Percentiles rank a stretch among this genome's conserved stretches.
phyloP scores from a whole-genome alignment of 2,888 invertebrate genomes.

The Hermodice carunculata region DNA sequence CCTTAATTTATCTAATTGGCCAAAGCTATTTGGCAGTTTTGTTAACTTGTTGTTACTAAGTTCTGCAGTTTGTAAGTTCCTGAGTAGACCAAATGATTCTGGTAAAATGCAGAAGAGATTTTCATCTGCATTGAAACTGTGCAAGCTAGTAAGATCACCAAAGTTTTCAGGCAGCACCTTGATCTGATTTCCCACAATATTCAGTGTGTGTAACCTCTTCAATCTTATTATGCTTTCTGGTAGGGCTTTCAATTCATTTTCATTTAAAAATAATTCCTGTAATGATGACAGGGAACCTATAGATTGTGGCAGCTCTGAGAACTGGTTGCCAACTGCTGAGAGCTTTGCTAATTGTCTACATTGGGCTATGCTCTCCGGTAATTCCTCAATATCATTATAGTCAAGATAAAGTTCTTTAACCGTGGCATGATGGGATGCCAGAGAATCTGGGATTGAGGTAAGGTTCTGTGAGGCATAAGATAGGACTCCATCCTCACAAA shows the following conservation, averaged over 20 bases:
- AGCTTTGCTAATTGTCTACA: constrained; percentile 34
- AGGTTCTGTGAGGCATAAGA: not conserved
- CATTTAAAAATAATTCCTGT: constrained; percentile 48
- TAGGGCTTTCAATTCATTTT: constrained; percentile 47
- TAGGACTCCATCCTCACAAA: too few species aligned
- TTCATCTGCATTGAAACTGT: not conserved
- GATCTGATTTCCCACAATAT: constrained; percentile 49
- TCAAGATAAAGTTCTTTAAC: constrained; percentile 12
- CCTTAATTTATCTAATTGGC: not conserved
- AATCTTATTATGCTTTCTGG: constrained; percentile 43
- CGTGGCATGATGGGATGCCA: not conserved
- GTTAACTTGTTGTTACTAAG: constrained; percentile 1
- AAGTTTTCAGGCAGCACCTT: constrained; percentile 41
- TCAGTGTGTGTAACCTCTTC: constrained; percentile 27
- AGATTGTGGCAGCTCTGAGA: constrained; percentile 44
- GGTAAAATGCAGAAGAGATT: constrained; percentile 2
- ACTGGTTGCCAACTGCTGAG: constrained; percentile 51
- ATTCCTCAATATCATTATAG: constrained; percentile 4
- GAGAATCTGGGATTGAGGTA: not conserved
- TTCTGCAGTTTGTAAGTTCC: not conserved
- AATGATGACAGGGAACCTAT: constrained; percentile 44
- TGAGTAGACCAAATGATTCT: not conserved
- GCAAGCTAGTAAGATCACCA: not conserved
- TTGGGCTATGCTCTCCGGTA: constrained; percentile 1
- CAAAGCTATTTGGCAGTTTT: not conserved